These are phyloP conservation scores for Centruroides sculpturatus DNA, from an alignment of 1,140 invertebrate species.

Conservation along the genomic window DNA sequence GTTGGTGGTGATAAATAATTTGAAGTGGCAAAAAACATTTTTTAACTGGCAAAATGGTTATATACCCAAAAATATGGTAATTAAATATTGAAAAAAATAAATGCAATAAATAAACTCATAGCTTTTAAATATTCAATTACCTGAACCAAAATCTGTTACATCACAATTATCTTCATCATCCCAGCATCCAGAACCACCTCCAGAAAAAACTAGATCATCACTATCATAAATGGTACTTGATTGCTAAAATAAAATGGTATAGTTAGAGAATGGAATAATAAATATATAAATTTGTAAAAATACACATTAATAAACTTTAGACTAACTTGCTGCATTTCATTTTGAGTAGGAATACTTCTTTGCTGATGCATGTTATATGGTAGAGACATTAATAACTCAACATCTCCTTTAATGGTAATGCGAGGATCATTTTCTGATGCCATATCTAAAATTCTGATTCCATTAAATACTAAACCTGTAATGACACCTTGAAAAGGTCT, in stretches of 20 bases:
- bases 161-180: constrained; percentile 74
- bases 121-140: neutral
- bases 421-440: constrained; percentile 62
- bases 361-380: constrained; percentile 12
- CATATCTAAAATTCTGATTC: constrained; percentile 64
- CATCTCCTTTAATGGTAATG: constrained; percentile 43
- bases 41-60: no score
- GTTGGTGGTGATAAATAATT: no score
- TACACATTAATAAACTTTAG: neutral
- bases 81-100: no score
- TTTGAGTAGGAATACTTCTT: neutral
- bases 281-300: neutral
- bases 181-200: constrained; percentile 67
- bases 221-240: constrained; percentile 8
- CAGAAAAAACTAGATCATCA: constrained; percentile 76
- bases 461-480: constrained; percentile 79
- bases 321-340: constrained; percentile 8
- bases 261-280: neutral
- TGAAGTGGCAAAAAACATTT: no score
- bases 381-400: constrained; percentile 26
- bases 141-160: constrained; percentile 6
- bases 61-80: no score
- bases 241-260: neutral
- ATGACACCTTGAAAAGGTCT: constrained; percentile 67
- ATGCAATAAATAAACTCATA: no score